Percentiles rank a stretch among this genome's conserved stretches.
These are phyloP conservation scores for Drosophila buzzatii DNA, from an alignment of 2,888 invertebrate species.

Conservation along the genomic window DNA sequence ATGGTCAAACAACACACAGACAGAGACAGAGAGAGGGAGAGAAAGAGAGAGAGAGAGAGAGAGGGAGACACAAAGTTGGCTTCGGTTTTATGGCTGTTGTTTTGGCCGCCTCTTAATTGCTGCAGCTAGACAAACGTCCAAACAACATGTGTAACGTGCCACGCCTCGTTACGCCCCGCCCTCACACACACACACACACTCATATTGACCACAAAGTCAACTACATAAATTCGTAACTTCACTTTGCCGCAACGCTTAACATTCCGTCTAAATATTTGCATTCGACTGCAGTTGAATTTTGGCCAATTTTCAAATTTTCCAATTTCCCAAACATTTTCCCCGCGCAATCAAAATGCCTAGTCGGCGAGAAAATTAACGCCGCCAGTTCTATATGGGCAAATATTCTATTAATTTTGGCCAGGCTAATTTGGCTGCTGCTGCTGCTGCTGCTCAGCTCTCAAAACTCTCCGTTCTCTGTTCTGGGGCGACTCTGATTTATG, in stretches of 20 bases:
- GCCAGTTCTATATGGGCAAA: constrained; percentile 27
- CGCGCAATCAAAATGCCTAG: constrained; percentile 17
- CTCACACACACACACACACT: constrained; percentile 4
- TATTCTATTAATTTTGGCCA: constrained; percentile 61
- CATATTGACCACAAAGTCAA: constrained; percentile 32
- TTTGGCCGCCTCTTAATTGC: constrained; percentile 66
- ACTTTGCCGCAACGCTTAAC: constrained; percentile 22
- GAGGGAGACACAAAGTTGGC: constrained; percentile 20
- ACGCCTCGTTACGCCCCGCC: constrained; percentile 31
- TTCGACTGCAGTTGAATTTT: constrained; percentile 49
- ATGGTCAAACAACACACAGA: constrained; percentile 51
- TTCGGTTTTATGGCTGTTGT: constrained; percentile 65
- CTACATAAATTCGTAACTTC: constrained; percentile 59
- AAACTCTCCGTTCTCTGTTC: constrained; percentile 5
- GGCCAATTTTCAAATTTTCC: constrained; percentile 34
- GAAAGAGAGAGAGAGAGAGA: not conserved
- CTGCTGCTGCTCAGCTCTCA: not conserved
- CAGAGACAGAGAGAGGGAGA: not conserved
- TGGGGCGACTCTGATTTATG: constrained; percentile 50
- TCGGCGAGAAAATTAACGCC: constrained; percentile 24
- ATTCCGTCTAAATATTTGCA: constrained; percentile 60
- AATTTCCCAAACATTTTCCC: constrained; percentile 1
- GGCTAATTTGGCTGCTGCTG: constrained; percentile 58
- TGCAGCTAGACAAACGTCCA: constrained; percentile 64
- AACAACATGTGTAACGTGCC: constrained; percentile 54